These are phyloP conservation scores for Melanotaenia trifasciata DNA, from an alignment of 2,797 vertebrate species.

Conservation along the genomic window DNA sequence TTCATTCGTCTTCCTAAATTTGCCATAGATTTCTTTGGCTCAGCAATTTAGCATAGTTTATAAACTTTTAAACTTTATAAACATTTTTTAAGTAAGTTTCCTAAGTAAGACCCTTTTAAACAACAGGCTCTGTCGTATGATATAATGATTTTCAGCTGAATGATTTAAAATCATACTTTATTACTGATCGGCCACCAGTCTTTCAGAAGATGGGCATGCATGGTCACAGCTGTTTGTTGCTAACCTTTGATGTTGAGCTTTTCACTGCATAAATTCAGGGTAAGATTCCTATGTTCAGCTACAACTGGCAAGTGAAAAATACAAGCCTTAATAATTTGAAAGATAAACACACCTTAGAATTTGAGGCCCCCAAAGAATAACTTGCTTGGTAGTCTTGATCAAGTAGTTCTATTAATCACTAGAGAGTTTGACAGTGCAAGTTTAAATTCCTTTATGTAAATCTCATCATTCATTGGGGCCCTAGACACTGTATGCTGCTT, in stretches of 20 bases:
- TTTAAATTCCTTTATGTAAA: no score
- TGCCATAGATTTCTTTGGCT: constrained; percentile 35
- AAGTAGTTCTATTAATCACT: constrained; percentile 50
- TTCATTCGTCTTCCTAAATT: constrained; percentile 30
- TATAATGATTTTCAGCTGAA: constrained; percentile 36
- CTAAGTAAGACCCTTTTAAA: constrained; percentile 49
- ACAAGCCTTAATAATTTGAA: constrained; percentile 43
- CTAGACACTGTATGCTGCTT: no score
- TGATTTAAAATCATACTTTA: constrained; percentile 54
- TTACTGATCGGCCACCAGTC: constrained; percentile 46
- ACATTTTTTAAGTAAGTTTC: constrained; percentile 52
- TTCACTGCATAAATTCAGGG: constrained; percentile 52
- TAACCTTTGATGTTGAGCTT: constrained; percentile 63
- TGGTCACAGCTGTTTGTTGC: constrained; percentile 48
- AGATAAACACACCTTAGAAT: constrained; percentile 47
- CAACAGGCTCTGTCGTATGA: constrained; percentile 50
- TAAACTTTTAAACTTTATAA: constrained; percentile 41
- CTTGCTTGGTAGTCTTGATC: constrained; percentile 55
- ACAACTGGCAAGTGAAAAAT: constrained; percentile 19
- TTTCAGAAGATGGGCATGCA: constrained; percentile 37
- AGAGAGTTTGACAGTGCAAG: constrained; percentile 32
- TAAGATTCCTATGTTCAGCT: constrained; percentile 24
- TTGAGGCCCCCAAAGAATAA: constrained; percentile 26
- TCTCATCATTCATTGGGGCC: no score
- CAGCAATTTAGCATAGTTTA: constrained; percentile 53